Base-by-base conservation (phyloP, 2,888 invertebrate species). In the Epinotia nisella region DNA sequence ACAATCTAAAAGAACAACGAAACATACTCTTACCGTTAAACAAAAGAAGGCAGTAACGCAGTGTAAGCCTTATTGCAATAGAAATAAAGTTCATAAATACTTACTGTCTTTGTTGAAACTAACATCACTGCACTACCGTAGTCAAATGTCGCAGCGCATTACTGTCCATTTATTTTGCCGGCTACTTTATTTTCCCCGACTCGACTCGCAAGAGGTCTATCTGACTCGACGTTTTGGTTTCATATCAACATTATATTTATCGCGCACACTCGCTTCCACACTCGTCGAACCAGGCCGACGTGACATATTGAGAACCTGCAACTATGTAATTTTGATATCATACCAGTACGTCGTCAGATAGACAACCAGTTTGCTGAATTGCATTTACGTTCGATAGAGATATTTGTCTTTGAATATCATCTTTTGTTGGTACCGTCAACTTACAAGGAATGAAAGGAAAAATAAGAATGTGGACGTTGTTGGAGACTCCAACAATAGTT, bases 61-160 rank as follows among this genome's bases (percentile, higher is more conserved):
- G 1, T n/a, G 1, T 24, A 24, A 24, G 49, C 24, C n/a, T 10
- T 62, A 49, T 49, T 29, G 1, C 11, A 29, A 49, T 13, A 13
- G 10, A 3, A 9, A 62, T 49, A 62, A 41, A 3, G 24, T 49
- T 13, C n/a, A 45, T 5, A n/a, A 24, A 45, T n/a, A 39, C 59
- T 62, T 11, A 62, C n/a, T 4, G 39, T 39, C n/a, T 19, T 35
- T 35, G 49, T n/a, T 49, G 49, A n/a, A 49, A 15, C 13, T 19
- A 24, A 21, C 15, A 65, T 51, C 21, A 65, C 55, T 49, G 71
- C 67, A 72, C 51, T 60, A 61, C 60, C 45, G 19, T 55, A 67
- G 67, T 60, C 71, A 66, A 66, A 72, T 67, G 71, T 72, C 71
- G 24, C 35, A n/a, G 29, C 60, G 21, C 60, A 66, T 71, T 71